Conservation (phyloP, 2,888 invertebrate species). For the Omphaloscelis lunosa region DNA sequence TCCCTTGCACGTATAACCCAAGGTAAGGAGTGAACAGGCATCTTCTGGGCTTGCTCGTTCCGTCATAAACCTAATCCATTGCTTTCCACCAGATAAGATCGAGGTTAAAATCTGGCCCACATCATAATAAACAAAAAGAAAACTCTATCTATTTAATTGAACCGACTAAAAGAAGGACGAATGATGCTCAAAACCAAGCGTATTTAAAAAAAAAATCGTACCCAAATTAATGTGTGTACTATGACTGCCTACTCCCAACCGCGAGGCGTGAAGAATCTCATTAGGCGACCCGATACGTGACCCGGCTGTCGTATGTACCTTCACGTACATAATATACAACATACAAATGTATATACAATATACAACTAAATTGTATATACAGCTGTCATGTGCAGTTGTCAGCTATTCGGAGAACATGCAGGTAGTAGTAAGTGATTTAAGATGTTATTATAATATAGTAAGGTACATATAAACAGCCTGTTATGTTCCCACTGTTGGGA, state of each 20-base stretch:
- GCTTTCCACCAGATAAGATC: too few relatives aligned
- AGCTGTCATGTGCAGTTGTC: slow-evolving; percentile 37
- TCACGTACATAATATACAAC: neutral
- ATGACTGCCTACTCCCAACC: slow-evolving; percentile 4
- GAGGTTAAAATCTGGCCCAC: too few relatives aligned
- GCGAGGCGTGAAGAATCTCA: slow-evolving; percentile 52
- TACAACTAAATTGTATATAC: neutral
- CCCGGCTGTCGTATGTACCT: slow-evolving; percentile 21
- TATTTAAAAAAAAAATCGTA: neutral
- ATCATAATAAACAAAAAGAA: too few relatives aligned
- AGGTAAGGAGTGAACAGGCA: too few relatives aligned
- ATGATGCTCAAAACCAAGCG: too few relatives aligned
- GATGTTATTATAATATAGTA: neutral
- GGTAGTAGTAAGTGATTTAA: neutral
- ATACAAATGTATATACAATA: neutral
- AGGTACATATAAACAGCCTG: neutral
- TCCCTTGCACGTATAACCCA: too few relatives aligned
- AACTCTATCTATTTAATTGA: too few relatives aligned
- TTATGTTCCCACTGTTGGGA: too few relatives aligned
- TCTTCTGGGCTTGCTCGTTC: too few relatives aligned
- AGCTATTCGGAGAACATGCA: neutral
- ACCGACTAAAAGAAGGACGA: too few relatives aligned
- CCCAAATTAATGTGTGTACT: slow-evolving; percentile 3
- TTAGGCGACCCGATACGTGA: slow-evolving; percentile 51
- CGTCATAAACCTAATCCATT: too few relatives aligned